These are phyloP conservation scores for Coturnix japonica DNA, from an alignment of 2,113 vertebrate genomes.

Conservation along the genomic window DNA sequence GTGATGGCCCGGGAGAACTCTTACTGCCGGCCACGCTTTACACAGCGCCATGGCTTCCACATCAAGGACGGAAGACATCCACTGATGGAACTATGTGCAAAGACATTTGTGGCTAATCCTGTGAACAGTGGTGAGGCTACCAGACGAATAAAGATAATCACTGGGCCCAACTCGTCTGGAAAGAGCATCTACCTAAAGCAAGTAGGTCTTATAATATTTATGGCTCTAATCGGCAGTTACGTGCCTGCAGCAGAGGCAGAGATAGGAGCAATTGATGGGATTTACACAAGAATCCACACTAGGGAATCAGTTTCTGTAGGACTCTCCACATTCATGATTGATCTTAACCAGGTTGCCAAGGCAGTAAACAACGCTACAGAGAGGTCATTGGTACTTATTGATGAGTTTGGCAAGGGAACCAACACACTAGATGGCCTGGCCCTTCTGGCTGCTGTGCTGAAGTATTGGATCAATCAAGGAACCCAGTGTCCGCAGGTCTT, in stretches of 20 bases:
- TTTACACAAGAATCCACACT: conserved; percentile 94
- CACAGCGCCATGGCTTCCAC: conserved; percentile 53
- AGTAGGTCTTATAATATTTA: conserved; percentile 94
- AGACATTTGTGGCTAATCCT: conserved; percentile 93
- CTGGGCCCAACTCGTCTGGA: conserved; percentile 95
- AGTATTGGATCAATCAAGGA: conserved; percentile 85
- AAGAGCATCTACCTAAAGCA: conserved; percentile 97
- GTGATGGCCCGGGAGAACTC: conserved; percentile 88
- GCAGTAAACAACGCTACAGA: conserved; percentile 91
- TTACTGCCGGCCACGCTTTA: conserved; percentile 84
- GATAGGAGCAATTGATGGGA: conserved; percentile 90
- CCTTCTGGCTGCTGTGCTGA: conserved; percentile 89
- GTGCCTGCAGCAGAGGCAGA: conserved; percentile 93
- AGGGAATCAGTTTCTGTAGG: conserved; percentile 94
- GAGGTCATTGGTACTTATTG: conserved; percentile 91
- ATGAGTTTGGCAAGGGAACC: conserved; percentile 99
- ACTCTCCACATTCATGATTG: conserved; percentile 97
- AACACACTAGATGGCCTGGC: conserved; percentile 94
- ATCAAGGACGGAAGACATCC: conserved; percentile 87
- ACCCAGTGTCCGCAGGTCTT: conserved; percentile 87
- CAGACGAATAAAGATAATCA: conserved; percentile 90
- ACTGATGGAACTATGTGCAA: conserved; percentile 90
- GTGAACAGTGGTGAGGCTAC: conserved; percentile 79
- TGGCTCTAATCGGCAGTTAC: conserved; percentile 94
- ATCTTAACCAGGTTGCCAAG: conserved; percentile 95